Percentiles rank a stretch among this genome's conserved stretches.
These are phyloP conservation scores for Gavia stellata DNA, from an alignment of 2,113 vertebrate genomes.

Conservation along the genomic window DNA sequence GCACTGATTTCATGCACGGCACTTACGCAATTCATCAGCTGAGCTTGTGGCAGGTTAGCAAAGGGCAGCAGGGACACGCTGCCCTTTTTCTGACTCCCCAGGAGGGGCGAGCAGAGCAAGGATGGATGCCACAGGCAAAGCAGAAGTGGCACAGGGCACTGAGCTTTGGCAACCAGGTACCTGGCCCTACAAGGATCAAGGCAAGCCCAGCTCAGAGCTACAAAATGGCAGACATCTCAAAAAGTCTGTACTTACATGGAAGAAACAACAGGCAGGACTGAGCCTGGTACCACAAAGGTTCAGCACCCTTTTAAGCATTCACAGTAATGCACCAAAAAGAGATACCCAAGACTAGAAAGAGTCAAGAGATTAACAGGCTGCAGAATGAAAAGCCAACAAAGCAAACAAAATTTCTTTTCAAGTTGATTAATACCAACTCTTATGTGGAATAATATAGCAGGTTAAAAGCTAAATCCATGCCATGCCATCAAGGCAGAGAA, in stretches of 20 bases:
- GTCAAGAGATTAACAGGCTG: not conserved
- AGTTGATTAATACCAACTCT: not conserved
- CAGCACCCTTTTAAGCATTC: not conserved
- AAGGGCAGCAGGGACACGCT: not conserved
- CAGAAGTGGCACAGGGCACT: not conserved
- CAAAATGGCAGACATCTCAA: not conserved
- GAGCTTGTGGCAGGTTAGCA: not conserved
- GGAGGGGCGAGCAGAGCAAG: not conserved
- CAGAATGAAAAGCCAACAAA: not conserved
- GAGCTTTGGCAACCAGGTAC: not conserved
- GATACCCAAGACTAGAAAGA: not conserved
- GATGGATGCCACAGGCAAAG: not conserved
- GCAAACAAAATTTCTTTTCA: not conserved
- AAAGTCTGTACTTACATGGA: fast-evolving
- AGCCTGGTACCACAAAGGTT: not conserved
- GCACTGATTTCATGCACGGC: not conserved
- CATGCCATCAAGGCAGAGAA: not conserved
- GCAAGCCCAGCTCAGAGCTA: not conserved
- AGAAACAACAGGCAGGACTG: not conserved
- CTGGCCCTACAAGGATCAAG: not conserved
- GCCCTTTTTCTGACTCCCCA: not conserved
- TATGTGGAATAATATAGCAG: not conserved
- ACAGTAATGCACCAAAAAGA: not conserved
- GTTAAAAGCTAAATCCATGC: not conserved
- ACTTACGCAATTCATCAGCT: not conserved